These are phyloP conservation scores for Drosophila birchii DNA, from an alignment of 2,888 invertebrate species.

Conservation along the genomic window DNA sequence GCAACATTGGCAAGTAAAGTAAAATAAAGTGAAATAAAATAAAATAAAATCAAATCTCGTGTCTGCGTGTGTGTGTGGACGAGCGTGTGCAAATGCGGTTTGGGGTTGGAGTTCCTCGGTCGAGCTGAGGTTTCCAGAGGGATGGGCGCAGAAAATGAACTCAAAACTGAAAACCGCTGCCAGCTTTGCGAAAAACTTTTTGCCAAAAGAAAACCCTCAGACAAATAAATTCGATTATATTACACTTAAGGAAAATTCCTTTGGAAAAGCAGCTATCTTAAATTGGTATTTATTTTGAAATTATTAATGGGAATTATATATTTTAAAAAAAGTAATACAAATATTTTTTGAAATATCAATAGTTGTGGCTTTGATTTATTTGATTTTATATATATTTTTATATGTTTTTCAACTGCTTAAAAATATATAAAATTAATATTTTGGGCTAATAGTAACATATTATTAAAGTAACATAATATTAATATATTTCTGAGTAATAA, in stretches of 20 bases:
- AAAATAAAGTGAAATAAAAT: slow-evolving; percentile 55
- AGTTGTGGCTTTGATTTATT: not conserved
- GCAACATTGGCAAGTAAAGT: slow-evolving; percentile 17
- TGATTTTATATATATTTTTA: not conserved
- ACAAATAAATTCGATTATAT: slow-evolving; percentile 77
- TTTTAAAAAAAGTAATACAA: not conserved
- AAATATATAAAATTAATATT: not conserved
- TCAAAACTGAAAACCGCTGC: slow-evolving; percentile 66
- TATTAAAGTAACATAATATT: not conserved
- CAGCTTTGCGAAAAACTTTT: slow-evolving; percentile 62
- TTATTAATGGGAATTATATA: not conserved
- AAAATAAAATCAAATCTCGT: slow-evolving; percentile 71
- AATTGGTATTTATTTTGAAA: accelerated
- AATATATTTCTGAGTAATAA: too few relatives aligned
- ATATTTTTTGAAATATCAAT: not conserved
- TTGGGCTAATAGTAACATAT: not conserved
- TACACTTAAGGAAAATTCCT: slow-evolving; percentile 38
- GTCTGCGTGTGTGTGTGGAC: slow-evolving; percentile 61
- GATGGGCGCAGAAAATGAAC: slow-evolving; percentile 33
- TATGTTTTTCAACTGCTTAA: not conserved
- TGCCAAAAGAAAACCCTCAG: slow-evolving; percentile 55
- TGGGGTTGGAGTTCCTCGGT: slow-evolving; percentile 28
- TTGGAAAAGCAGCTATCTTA: not conserved
- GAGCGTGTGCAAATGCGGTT: slow-evolving; percentile 77
- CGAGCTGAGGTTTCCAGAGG: slow-evolving; percentile 10